Percentiles rank a stretch among this genome's conserved stretches.
Conservation (phyloP, 2,888 invertebrate genomes). For the Dorcus hopei region DNA sequence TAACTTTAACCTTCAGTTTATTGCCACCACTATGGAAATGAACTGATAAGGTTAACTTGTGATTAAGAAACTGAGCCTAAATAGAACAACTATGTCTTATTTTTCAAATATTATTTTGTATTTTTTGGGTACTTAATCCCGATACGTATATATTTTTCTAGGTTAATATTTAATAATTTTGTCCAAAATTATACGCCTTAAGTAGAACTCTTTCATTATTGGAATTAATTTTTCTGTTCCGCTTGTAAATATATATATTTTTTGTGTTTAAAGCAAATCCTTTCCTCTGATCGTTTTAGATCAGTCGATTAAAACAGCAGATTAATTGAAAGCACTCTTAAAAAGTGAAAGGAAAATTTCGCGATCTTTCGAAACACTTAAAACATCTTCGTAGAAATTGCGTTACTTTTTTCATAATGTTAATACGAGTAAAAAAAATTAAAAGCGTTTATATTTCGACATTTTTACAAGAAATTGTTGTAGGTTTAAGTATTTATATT, state of each 20-base stretch:
- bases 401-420: constrained; percentile 17
- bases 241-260: constrained; percentile 25
- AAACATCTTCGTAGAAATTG: constrained; percentile 9
- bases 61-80: background rate
- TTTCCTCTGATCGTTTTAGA: constrained; percentile 31
- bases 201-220: constrained; percentile 8
- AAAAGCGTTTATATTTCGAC: constrained; percentile 25
- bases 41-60: too few relatives aligned
- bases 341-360: background rate
- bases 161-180: background rate
- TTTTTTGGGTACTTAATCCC: background rate
- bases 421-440: constrained; percentile 14
- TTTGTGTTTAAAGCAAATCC: constrained; percentile 28
- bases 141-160: background rate
- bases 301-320: constrained; percentile 11
- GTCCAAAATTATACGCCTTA: constrained; percentile 13
- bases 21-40: too few relatives aligned
- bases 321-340: constrained; percentile 1
- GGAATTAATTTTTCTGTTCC: constrained; percentile 23
- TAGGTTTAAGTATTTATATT: constrained; percentile 45
- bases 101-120: background rate
- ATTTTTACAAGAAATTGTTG: constrained; percentile 31
- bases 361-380: background rate
- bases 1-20: too few relatives aligned
- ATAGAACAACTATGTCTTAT: constrained; percentile 1